Percentiles rank a stretch among this genome's conserved stretches.
Conservation (phyloP, 2,797 vertebrate species). For the Helostoma temminkii region DNA sequence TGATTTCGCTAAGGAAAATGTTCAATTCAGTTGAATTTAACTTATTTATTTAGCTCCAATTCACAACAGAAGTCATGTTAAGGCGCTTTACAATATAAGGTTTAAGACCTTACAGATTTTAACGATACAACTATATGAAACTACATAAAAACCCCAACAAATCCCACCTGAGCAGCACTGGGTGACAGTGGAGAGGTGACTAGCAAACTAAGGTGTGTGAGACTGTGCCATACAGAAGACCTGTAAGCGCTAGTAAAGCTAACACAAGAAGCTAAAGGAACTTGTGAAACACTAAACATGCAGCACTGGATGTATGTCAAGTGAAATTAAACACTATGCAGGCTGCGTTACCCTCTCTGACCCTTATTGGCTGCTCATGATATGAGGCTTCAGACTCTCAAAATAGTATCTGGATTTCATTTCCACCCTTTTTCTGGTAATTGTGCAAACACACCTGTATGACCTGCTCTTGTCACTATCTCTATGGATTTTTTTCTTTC, state of each 20-base stretch:
- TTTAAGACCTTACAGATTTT: no score
- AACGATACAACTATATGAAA: no score
- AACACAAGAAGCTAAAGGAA: neutral
- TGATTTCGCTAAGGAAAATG: no score
- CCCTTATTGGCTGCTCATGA: neutral
- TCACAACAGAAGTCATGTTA: no score
- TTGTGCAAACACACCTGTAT: neutral
- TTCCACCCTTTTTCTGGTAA: slow-evolving; percentile 2
- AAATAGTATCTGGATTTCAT: slow-evolving; percentile 3
- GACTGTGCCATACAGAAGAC: neutral
- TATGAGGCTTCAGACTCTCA: neutral
- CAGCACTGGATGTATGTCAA: neutral
- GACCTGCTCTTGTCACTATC: neutral
- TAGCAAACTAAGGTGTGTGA: no score
- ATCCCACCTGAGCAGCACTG: no score
- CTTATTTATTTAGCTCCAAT: no score
- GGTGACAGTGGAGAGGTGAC: no score
- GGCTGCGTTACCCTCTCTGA: neutral
- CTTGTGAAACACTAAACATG: neutral
- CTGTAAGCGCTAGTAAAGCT: neutral
- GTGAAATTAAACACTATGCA: neutral
- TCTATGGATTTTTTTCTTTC: neutral
- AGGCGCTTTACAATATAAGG: no score
- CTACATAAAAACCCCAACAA: no score
- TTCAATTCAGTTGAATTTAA: no score